Base-by-base conservation (phyloP, 92 coral and sea anemone species). In the Porites cylindrica region DNA sequence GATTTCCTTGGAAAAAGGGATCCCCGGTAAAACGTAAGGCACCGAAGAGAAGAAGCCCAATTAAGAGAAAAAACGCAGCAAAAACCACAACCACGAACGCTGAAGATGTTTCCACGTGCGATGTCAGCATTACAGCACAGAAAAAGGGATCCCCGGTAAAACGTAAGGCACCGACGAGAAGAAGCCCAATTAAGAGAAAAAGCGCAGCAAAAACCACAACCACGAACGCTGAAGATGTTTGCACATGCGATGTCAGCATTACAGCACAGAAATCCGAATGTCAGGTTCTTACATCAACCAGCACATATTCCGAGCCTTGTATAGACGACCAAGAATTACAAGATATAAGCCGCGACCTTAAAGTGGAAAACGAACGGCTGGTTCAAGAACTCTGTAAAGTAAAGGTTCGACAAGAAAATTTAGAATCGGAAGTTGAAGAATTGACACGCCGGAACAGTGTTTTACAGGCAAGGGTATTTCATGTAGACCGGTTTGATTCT, bases 381-480 rank as follows among this genome's bases (percentile, higher is more conserved):
- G 21, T 2, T 69, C 59, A 80, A 73, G 86, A 87, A 87, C 56
- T 87, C 65, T 51, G 20, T 43, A 79, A 83, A 52, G 80, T 79
- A 68, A 51, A 58, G 13, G 61, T 59, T 67, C 19, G 38, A 11
- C 72, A 85, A 56, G 83, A 76, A 13, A 56, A 54, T 1, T 66
- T 80, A 2, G 20, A 51, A 64, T 72, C 67, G 13, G 58, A 81
- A 67, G 65, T 56, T 3, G 74, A 81, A 21, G 86, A 88, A 80
- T 51, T 88, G 43, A 32, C 54, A 16, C 80, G 47, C 11, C 52
- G 51, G 21, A 43, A 7, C 61, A 89, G 51, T 38, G 29, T 70
- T 11, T 47, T 89, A 61, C 74, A 83, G 79, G 84, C 75, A 75
- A 82, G 66, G 56, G 81, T 85, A 24, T 85, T 85, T 56, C 66